Percentiles rank a stretch among this genome's conserved stretches.
phyloP scores from a whole-genome alignment of 1,140 invertebrate species.

The Drosophila bocqueti region DNA sequence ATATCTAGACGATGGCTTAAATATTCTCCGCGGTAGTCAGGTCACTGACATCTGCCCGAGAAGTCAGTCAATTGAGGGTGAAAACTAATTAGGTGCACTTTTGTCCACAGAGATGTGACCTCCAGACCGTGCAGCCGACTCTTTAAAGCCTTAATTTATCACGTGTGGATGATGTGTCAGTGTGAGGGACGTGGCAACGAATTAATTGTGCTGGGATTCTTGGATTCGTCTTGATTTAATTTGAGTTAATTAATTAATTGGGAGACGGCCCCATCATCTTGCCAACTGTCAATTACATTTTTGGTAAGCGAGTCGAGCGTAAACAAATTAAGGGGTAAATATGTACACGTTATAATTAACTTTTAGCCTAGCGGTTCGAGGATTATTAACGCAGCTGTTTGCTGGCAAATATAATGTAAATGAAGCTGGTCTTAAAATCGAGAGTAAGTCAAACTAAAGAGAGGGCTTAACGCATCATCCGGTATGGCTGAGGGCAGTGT shows the following conservation, averaged over 20 bases:
- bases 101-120: not conserved
- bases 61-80: not conserved
- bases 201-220: slow-evolving; percentile 18
- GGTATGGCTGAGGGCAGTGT: not conserved
- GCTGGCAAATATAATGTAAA: not conserved
- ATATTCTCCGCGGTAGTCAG: slow-evolving; percentile 1
- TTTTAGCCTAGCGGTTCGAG: not conserved
- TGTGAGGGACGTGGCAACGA: slow-evolving; percentile 5
- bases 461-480: not conserved
- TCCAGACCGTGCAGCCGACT: not conserved
- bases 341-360: slow-evolving; percentile 27
- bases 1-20: slow-evolving; percentile 9
- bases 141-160: slow-evolving; percentile 8
- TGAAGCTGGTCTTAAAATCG: not conserved
- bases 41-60: slow-evolving; percentile 13
- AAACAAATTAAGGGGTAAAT: slow-evolving; percentile 34
- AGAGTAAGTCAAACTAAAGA: not conserved
- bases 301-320: slow-evolving; percentile 7
- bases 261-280: not conserved
- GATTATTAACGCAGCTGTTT: not conserved
- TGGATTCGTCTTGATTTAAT: slow-evolving; percentile 1
- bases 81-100: slow-evolving; percentile 24
- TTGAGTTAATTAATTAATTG: slow-evolving; percentile 29
- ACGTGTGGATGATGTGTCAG: slow-evolving; percentile 3
- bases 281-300: slow-evolving; percentile 26